These are phyloP conservation scores for Dipodomys merriami DNA, from an alignment of 2,113 vertebrate species.

Conservation along the genomic window DNA sequence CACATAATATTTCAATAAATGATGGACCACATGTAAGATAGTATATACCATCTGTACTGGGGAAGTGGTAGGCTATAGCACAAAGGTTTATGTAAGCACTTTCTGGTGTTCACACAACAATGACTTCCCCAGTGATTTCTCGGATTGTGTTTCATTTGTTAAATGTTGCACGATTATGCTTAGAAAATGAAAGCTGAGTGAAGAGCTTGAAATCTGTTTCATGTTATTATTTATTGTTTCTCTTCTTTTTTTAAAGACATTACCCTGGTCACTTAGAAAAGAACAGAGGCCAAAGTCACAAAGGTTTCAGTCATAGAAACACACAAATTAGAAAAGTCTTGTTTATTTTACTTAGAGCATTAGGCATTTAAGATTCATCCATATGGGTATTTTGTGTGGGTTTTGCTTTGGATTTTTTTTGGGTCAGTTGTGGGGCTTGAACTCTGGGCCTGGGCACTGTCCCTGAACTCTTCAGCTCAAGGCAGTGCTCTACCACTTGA, in stretches of 20 bases:
- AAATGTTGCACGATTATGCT: background rate
- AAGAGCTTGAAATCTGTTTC: constrained; percentile 39
- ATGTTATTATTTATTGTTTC: background rate
- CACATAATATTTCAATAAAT: background rate
- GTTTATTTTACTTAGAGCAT: background rate
- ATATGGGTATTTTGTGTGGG: background rate
- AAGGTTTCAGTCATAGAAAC: constrained; percentile 29
- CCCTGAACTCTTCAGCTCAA: no score
- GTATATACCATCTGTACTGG: background rate
- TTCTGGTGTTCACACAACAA: background rate
- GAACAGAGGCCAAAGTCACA: constrained; percentile 9
- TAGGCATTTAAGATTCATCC: background rate
- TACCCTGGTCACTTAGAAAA: background rate
- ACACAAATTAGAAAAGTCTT: constrained; percentile 9
- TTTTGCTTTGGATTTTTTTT: background rate
- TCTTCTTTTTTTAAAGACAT: constrained; percentile 19
- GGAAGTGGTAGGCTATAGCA: background rate
- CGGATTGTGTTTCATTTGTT: background rate
- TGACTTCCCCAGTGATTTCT: background rate
- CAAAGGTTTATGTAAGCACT: background rate
- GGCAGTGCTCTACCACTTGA: no score
- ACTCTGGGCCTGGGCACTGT: no score
- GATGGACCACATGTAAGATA: background rate
- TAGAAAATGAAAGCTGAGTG: background rate
- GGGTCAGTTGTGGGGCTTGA: no score